Base-by-base conservation (phyloP, 2,113 vertebrate species). In the Hydrochoerus hydrochaeris region DNA sequence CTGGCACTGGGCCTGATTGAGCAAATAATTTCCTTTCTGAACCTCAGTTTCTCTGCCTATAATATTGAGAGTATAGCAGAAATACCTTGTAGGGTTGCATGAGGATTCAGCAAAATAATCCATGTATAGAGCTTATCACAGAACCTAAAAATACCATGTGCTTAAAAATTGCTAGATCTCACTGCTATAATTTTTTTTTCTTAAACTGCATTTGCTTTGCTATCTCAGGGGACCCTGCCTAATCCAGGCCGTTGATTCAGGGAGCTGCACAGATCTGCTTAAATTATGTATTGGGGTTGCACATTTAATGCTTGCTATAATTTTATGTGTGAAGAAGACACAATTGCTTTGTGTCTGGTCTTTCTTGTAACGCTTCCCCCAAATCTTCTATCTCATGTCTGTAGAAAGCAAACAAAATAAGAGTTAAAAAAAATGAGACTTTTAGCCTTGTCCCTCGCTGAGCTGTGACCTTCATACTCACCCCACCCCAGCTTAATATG, bases 191-290 rank as follows among this genome's bases (percentile, higher is more conserved):
- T 6, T 11, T 30, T 65, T 65, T 4, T 9, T 13, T 95, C 24
- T n/a, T 32, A 65, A 71, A 58, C 78, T 77, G 9, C 54, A 13
- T 80, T 44, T 77, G 73, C 65, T 83, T 82, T 85, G 78, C 24
- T 44, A 22, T 91, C 86, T 93, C 80, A 35, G 77, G 69, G 38
- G 77, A 28, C 73, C 0, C 0, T 26, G 49, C 57, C 24, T 82
- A 85, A 96, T 81, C 32, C 85, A 90, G 69, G 77, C 78, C 65
- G 22, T 41, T n/a, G 93, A 88, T 71, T 81, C 52, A 7, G 69
- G 89, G 95, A 49, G n/a, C 62, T 80, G 67, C 32, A 20, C 28
- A n/a, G 38, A 94, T 65, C 71, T 95, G 46, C 67, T 67, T 86
- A 58, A 57, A 89, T 84, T 78, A 35, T 46, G 67, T 17, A 75